Evolutionary conservation across 53 echinoderm and acorn worm species (phyloP).

Genomic region (Crossaster papposus): DNA sequence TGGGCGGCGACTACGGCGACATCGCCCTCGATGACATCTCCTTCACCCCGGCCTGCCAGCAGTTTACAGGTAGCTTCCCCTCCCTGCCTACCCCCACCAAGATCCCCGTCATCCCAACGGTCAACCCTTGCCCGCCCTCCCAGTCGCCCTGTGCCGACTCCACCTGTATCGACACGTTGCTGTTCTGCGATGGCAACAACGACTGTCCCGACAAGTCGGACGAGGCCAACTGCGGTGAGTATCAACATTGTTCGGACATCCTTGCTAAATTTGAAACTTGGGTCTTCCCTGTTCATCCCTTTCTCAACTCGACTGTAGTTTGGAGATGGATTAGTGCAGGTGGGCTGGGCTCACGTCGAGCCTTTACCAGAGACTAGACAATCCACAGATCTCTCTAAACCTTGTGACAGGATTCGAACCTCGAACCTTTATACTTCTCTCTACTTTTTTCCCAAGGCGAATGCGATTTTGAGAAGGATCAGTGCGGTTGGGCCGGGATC

Average conservation of each 20-base stretch:
- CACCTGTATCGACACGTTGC: conserved; percentile 54
- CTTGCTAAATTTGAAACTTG: too few species aligned
- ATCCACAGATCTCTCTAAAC: conserved; percentile 28
- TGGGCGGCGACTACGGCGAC: conserved; percentile 76
- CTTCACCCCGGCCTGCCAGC: conserved; percentile 69
- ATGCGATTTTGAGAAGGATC: conserved; percentile 81
- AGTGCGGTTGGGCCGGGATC: conserved; percentile 78
- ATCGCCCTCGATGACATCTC: conserved; percentile 85
- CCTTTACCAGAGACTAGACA: background rate
- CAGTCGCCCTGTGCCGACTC: conserved; percentile 70
- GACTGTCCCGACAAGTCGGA: conserved; percentile 76
- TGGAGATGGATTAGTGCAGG: too few species aligned
- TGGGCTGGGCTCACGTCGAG: too few species aligned
- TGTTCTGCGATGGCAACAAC: conserved; percentile 61
- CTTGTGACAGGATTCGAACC: conserved; percentile 17
- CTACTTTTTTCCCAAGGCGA: conserved; percentile 54
- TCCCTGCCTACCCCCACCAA: conserved; percentile 53
- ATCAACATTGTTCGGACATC: background rate
- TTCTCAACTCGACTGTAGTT: background rate
- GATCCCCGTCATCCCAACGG: conserved; percentile 47
- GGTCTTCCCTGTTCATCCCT: too few species aligned
- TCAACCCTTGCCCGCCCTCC: conserved; percentile 50
- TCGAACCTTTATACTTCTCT: background rate
- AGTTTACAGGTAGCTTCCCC: conserved; percentile 56
- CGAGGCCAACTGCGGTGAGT: conserved; percentile 80